Percentiles rank a stretch among this genome's conserved stretches.
Conservation (phyloP, 1,140 invertebrate genomes). For the Drosophila orena region DNA sequence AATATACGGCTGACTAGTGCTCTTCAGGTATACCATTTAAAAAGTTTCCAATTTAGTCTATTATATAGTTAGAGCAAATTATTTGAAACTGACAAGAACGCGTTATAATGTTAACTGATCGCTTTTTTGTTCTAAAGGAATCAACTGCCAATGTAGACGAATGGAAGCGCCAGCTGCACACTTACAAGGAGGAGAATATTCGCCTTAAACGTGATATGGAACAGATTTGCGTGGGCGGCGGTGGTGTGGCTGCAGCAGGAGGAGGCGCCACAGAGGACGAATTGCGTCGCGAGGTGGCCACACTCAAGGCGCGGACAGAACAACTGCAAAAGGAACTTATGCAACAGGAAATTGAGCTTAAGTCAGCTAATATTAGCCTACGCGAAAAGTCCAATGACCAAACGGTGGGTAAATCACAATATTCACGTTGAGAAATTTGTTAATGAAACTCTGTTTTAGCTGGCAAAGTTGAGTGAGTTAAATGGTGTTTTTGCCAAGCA, state of each 20-base stretch:
- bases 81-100: too few relatives aligned
- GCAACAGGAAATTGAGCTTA: conserved; percentile 83
- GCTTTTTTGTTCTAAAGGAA: conserved; percentile 86
- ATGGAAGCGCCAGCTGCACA: conserved; percentile 98
- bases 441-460: conserved; percentile 14
- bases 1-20: conserved; percentile 97
- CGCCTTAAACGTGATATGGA: conserved; percentile 89
- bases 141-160: conserved; percentile 99
- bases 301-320: conserved; percentile 80
- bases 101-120: too few relatives aligned
- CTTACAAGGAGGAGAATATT: conserved; percentile 98
- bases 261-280: conserved; percentile 75
- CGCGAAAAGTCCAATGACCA: conserved; percentile 84
- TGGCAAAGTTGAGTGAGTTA: conserved; percentile 78
- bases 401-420: conserved; percentile 53
- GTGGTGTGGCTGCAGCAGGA: conserved; percentile 44
- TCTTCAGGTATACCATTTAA: conserved; percentile 87
- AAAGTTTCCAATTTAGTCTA: too few relatives aligned
- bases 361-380: conserved; percentile 77
- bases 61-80: too few relatives aligned
- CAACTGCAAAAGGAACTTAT: conserved; percentile 79
- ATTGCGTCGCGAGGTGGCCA: conserved; percentile 78
- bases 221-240: conserved; percentile 63
- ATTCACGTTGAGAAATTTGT: neutral
- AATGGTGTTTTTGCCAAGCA: conserved; percentile 80